Conservation (phyloP, 2,888 invertebrate species). For the Willowsia nigromaculata region DNA sequence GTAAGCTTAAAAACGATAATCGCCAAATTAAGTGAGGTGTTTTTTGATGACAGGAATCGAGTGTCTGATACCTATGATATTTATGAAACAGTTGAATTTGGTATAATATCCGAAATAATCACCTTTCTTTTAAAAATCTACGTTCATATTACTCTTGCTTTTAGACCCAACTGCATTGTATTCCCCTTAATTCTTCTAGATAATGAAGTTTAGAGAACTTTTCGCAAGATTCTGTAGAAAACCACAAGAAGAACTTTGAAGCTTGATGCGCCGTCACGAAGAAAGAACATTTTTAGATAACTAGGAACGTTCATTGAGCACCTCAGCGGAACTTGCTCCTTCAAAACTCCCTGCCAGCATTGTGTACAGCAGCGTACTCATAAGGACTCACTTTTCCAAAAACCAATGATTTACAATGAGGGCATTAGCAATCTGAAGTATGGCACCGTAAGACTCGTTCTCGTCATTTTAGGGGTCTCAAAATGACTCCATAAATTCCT, state of each 20-base stretch:
- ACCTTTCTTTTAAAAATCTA: neutral
- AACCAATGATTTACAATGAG: conserved; percentile 56
- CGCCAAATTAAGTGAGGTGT: too few relatives aligned
- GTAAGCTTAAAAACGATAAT: too few relatives aligned
- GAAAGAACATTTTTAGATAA: neutral
- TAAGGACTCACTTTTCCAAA: neutral
- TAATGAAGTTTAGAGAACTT: neutral
- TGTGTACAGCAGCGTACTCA: neutral
- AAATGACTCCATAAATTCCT: conserved; percentile 78
- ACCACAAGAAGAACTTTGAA: conserved; percentile 18
- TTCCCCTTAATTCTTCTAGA: neutral
- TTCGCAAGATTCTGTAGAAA: neutral
- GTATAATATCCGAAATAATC: too few relatives aligned
- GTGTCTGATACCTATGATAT: too few relatives aligned
- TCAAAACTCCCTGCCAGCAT: neutral
- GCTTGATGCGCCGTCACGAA: neutral
- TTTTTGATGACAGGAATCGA: too few relatives aligned
- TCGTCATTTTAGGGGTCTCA: conserved; percentile 76
- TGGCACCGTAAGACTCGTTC: conserved; percentile 72
- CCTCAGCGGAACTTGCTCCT: neutral
- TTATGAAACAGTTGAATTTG: too few relatives aligned
- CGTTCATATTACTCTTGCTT: neutral
- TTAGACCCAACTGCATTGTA: neutral
- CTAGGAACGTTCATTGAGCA: neutral
- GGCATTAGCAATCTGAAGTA: conserved; percentile 56